Percentiles rank a stretch among this genome's conserved stretches.
These are phyloP conservation scores for Urocynchramus pylzowi DNA, from an alignment of 2,113 vertebrate species.

Conservation along the genomic window DNA sequence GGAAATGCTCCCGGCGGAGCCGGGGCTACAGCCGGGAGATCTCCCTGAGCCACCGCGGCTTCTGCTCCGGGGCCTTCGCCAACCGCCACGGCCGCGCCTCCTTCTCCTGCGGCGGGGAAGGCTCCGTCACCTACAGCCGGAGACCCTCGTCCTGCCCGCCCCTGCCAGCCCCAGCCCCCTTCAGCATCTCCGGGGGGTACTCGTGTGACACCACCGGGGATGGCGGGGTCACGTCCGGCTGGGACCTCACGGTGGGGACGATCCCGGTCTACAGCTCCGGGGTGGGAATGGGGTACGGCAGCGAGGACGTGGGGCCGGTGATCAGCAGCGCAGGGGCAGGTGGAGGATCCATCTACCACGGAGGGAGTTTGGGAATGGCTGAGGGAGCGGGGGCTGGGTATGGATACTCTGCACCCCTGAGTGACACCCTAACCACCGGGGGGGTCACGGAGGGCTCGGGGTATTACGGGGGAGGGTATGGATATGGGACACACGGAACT, in stretches of 20 bases:
- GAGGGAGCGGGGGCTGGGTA: rapidly evolving
- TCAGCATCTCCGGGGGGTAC: neutral
- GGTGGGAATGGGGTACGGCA: rapidly evolving
- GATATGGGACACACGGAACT: rapidly evolving
- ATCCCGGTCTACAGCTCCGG: rapidly evolving
- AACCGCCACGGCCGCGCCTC: neutral
- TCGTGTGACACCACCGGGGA: neutral
- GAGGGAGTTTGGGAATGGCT: neutral
- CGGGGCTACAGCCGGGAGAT: neutral
- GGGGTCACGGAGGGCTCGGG: rapidly evolving
- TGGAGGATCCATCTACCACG: rapidly evolving
- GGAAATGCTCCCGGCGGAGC: neutral
- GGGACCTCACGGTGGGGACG: neutral
- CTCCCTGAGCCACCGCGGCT: neutral
- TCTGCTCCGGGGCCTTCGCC: neutral
- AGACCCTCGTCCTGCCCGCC: neutral
- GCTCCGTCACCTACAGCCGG: neutral
- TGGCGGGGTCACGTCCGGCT: rapidly evolving
- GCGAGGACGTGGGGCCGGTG: neutral
- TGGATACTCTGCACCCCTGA: rapidly evolving
- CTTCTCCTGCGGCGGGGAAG: neutral
- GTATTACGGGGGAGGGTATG: neutral
- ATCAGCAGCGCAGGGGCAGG: rapidly evolving
- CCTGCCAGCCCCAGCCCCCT: rapidly evolving
- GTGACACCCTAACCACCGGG: rapidly evolving